Conservation (phyloP, 2,797 vertebrate species). For the Phyllotis vaccarum region DNA sequence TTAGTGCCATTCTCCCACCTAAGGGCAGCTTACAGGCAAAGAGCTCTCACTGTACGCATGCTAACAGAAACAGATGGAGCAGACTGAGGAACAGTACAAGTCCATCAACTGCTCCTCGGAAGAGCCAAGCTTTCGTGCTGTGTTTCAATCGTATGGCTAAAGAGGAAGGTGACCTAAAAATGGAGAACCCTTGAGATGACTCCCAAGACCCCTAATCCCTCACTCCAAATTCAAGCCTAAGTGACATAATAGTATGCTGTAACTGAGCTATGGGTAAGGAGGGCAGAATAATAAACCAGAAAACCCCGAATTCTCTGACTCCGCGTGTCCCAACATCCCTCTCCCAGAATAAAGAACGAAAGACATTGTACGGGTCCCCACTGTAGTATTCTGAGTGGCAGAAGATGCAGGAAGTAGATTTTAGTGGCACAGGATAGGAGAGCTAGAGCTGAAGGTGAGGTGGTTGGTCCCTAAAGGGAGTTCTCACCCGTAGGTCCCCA, state of each 20-base stretch:
- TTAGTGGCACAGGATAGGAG: constrained; percentile 46
- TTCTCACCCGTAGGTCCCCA: constrained; percentile 96
- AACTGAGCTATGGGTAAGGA: constrained; percentile 18
- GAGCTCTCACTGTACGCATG: background rate
- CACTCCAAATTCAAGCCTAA: constrained; percentile 38
- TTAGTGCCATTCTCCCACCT: constrained; percentile 34
- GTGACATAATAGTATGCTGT: background rate
- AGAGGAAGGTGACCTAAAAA: constrained; percentile 36
- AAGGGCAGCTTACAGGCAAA: background rate
- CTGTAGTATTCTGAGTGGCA: constrained; percentile 20
- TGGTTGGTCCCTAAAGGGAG: constrained; percentile 51
- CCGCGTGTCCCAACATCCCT: background rate
- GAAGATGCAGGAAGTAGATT: constrained; percentile 57
- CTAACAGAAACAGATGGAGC: constrained; percentile 25
- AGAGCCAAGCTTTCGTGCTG: background rate
- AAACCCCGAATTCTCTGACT: background rate
- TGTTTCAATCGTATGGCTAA: constrained; percentile 56
- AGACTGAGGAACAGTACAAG: background rate
- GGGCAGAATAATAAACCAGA: background rate
- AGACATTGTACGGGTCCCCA: background rate
- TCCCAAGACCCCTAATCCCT: constrained; percentile 21
- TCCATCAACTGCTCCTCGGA: background rate
- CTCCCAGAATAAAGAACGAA: constrained; percentile 28
- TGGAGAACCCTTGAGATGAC: constrained; percentile 25
- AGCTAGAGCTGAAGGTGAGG: constrained; percentile 60